Evolutionary conservation across 2,888 invertebrate species (phyloP).

Genomic region (Poecilus cupreus): DNA sequence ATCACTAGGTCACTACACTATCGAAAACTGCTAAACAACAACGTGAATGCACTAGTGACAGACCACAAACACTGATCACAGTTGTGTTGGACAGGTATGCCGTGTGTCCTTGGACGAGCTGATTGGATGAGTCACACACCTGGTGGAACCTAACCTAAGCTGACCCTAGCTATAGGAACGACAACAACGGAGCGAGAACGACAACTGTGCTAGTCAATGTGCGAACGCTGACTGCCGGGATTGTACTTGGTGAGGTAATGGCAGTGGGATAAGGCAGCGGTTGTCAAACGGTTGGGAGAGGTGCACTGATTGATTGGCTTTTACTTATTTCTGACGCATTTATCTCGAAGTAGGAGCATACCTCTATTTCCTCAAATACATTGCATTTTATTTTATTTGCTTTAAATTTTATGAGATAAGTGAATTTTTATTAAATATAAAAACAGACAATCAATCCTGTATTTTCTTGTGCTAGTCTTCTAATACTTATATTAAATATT

Average conservation of each 20-base stretch:
- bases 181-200: too few species aligned
- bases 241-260: slow-evolving; percentile 43
- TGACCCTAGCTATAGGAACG: neutral
- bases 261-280: slow-evolving; percentile 13
- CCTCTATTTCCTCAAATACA: too few species aligned
- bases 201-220: slow-evolving; percentile 8
- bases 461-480: too few species aligned
- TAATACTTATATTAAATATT: too few species aligned
- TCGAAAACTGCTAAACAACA: neutral
- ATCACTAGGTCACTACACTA: neutral
- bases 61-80: too few species aligned
- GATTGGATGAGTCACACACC: neutral
- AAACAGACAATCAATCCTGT: too few species aligned
- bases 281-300: slow-evolving; percentile 26
- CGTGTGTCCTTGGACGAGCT: neutral
- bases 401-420: too few species aligned
- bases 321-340: neutral
- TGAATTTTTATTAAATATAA: too few species aligned
- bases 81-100: neutral
- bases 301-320: neutral
- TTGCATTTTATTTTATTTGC: too few species aligned
- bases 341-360: too few species aligned
- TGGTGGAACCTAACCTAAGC: neutral
- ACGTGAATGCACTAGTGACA: too few species aligned
- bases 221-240: slow-evolving; percentile 47